These are phyloP conservation scores for Blastomussa wellsi DNA, from an alignment of 92 coral and sea anemone genomes.

Conservation along the genomic window DNA sequence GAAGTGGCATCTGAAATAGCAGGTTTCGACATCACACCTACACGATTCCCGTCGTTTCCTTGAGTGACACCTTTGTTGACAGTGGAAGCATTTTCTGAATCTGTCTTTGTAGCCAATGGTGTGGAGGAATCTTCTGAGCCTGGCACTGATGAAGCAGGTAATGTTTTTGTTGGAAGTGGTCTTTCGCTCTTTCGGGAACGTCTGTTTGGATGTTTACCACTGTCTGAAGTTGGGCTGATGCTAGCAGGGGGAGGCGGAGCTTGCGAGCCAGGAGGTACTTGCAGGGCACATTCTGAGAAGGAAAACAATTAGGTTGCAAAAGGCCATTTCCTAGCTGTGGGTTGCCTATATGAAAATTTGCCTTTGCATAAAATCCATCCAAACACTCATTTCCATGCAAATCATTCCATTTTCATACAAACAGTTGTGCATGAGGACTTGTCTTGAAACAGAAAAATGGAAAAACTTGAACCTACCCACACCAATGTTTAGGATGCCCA, in stretches of 20 bases:
- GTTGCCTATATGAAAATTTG: too few species aligned
- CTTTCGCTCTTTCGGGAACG: slow-evolving; percentile 69
- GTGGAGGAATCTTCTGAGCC: background rate
- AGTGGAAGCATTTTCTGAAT: background rate
- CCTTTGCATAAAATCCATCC: too few species aligned
- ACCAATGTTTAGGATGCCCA: too few species aligned
- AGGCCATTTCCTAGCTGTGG: too few species aligned
- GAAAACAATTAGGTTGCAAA: background rate
- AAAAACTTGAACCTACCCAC: too few species aligned
- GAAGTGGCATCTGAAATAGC: background rate
- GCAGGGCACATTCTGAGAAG: slow-evolving; percentile 28
- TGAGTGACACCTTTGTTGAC: background rate
- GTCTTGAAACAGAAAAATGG: too few species aligned
- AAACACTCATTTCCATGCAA: too few species aligned
- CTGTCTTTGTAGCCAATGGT: background rate
- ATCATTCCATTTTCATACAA: too few species aligned
- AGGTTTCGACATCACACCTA: background rate
- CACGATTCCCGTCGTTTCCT: background rate
- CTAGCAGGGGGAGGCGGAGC: slow-evolving; percentile 42
- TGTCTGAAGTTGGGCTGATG: slow-evolving; percentile 62
- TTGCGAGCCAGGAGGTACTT: slow-evolving; percentile 18
- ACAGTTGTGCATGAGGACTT: too few species aligned
- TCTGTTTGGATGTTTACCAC: slow-evolving; percentile 47
- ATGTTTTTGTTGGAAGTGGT: slow-evolving; percentile 58
- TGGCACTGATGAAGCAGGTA: slow-evolving; percentile 17